Conservation (phyloP, 2,113 vertebrate genomes). For the Sus scrofa region T2T-Sscrofa CM000822.6:23817001-23817500, state of each 20-base stretch:
- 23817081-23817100: not conserved
- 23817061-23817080: slow-evolving; percentile 7
- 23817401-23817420: too few relatives aligned
- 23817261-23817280: too few relatives aligned
- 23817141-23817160: not conserved
- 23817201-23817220: not conserved
- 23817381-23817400: too few relatives aligned
- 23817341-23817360: too few relatives aligned
- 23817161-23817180: slow-evolving; percentile 8
- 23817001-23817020: not conserved
- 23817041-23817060: slow-evolving; percentile 6
- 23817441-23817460: too few relatives aligned
- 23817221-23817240: slow-evolving; percentile 6
- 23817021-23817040: slow-evolving; percentile 16
- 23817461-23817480: too few relatives aligned
- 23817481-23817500: too few relatives aligned
- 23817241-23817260: not conserved
- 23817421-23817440: too few relatives aligned
- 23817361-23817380: too few relatives aligned
- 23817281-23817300: too few relatives aligned
- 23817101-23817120: slow-evolving; percentile 5
- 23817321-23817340: too few relatives aligned
- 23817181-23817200: slow-evolving; percentile 27
- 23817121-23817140: not conserved
- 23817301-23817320: too few relatives aligned